Evolutionary conservation across 2,797 vertebrate genomes (phyloP).

Genomic region (Gallirallus australis): DNA sequence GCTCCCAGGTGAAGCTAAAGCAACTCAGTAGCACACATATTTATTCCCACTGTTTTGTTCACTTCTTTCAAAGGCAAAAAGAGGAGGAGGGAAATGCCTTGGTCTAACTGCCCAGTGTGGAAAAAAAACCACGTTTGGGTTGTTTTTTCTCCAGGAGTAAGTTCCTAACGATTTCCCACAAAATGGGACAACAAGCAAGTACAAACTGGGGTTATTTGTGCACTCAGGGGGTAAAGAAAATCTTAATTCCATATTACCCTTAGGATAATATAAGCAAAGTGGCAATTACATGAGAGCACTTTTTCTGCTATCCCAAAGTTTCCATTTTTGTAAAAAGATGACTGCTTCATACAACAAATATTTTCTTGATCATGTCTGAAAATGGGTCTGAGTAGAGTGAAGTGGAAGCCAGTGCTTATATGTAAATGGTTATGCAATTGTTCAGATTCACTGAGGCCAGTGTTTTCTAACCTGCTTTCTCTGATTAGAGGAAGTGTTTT

Average conservation of each 20-base stretch:
- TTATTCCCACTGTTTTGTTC: not conserved
- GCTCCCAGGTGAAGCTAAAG: not conserved
- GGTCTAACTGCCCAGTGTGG: rapidly evolving
- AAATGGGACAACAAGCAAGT: not conserved
- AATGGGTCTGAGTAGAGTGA: not conserved
- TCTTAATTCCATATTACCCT: not conserved
- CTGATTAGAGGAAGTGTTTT: not conserved
- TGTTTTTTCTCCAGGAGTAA: not conserved
- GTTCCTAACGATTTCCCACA: not conserved
- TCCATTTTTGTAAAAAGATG: not conserved
- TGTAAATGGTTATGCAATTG: not conserved
- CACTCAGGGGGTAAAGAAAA: not conserved
- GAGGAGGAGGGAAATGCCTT: not conserved
- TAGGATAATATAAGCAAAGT: not conserved
- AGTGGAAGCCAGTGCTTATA: not conserved
- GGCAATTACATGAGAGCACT: not conserved
- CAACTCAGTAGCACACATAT: not conserved
- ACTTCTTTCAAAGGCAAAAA: not conserved
- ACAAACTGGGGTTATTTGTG: not conserved
- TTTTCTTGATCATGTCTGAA: not conserved
- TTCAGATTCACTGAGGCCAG: not conserved
- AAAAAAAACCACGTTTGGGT: rapidly evolving
- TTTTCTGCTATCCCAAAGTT: not conserved
- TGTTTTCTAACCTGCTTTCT: not conserved
- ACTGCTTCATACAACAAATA: not conserved